Evolutionary conservation across 2,113 vertebrate genomes (phyloP).

Genomic region (Sinocyclocheilus maitianheensis): DNA sequence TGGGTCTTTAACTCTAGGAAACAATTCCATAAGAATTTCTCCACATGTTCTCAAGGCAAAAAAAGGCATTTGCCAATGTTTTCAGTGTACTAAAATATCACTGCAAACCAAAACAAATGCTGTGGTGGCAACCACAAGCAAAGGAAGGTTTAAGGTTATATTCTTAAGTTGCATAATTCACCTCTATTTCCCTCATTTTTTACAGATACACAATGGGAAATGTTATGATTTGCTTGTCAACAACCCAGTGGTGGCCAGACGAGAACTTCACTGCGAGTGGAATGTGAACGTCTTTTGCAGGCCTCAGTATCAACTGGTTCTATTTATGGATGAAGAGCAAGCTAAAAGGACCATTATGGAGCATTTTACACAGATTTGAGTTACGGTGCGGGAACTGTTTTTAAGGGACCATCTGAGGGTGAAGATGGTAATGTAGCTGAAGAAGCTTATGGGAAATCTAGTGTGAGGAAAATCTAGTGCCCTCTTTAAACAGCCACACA

Average conservation of each 20-base stretch:
- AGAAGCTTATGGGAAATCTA: background rate
- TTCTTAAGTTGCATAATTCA: slow-evolving; percentile 46
- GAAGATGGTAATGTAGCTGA: background rate
- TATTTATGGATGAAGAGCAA: slow-evolving; percentile 44
- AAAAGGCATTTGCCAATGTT: slow-evolving; percentile 41
- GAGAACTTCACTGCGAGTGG: slow-evolving; percentile 17
- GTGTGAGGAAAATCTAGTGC: background rate
- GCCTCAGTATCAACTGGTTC: slow-evolving; percentile 47
- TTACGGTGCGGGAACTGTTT: background rate
- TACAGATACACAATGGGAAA: slow-evolving; percentile 40
- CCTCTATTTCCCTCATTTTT: background rate
- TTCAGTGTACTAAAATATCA: slow-evolving; percentile 58
- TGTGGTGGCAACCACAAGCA: slow-evolving; percentile 55
- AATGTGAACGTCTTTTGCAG: slow-evolving; percentile 37
- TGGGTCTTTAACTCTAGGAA: slow-evolving; percentile 25
- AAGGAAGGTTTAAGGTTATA: slow-evolving; percentile 42
- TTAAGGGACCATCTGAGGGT: background rate
- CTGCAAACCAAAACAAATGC: slow-evolving; percentile 55
- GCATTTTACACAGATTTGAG: slow-evolving; percentile 1
- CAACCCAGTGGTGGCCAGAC: slow-evolving; percentile 33
- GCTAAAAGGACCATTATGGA: slow-evolving; percentile 16
- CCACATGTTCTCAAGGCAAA: slow-evolving; percentile 32
- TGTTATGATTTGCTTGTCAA: slow-evolving; percentile 48
- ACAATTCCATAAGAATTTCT: slow-evolving; percentile 44
- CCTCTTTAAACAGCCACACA: background rate